These are phyloP conservation scores for Amazona guildingii DNA, from an alignment of 2,113 vertebrate species.

Conservation along the genomic window DNA sequence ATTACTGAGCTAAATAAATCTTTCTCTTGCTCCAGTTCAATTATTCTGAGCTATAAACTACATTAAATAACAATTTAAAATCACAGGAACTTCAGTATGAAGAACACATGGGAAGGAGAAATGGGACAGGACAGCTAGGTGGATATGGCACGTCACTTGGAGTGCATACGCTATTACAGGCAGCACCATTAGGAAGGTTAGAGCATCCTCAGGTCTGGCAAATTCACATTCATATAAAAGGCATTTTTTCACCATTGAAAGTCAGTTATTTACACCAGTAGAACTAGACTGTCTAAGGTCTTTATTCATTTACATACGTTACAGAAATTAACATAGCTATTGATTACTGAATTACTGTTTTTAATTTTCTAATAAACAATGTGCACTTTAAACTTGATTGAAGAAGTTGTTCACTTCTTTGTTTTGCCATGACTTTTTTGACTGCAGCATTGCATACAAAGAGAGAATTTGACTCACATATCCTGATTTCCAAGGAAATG, in stretches of 20 bases:
- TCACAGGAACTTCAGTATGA: not conserved
- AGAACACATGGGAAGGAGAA: not conserved
- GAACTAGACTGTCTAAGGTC: not conserved
- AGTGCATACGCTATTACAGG: rapidly evolving
- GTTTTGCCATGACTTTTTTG: not conserved
- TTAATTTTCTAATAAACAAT: not conserved
- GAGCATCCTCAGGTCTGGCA: not conserved
- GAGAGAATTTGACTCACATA: not conserved
- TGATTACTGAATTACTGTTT: not conserved
- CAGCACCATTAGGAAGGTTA: not conserved
- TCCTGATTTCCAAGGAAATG: not conserved
- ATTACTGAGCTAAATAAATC: not conserved
- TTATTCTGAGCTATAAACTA: not conserved
- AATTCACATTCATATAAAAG: not conserved
- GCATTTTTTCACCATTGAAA: not conserved
- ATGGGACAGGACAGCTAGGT: not conserved
- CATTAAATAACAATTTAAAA: not conserved
- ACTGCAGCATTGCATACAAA: not conserved
- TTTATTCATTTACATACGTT: not conserved
- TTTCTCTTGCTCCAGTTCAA: not conserved
- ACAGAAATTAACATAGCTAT: not conserved
- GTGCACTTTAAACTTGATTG: not conserved
- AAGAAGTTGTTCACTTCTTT: not conserved
- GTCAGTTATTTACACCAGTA: not conserved
- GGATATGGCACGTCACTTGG: not conserved